These are phyloP conservation scores for Procavia capensis DNA, from an alignment of 2,113 vertebrate genomes.

Conservation along the genomic window DNA sequence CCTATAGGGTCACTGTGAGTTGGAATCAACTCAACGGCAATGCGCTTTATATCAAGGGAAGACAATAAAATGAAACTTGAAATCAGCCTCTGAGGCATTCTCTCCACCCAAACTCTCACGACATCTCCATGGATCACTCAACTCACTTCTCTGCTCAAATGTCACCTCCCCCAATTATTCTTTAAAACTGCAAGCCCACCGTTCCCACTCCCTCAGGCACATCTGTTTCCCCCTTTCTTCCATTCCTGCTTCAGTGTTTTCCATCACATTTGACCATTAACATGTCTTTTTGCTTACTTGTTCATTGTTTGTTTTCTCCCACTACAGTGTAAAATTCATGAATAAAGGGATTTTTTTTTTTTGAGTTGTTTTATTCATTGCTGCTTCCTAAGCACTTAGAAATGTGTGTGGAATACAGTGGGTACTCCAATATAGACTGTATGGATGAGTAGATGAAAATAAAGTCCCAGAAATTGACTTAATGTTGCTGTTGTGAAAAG, in stretches of 20 bases:
- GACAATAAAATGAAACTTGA: slow-evolving; percentile 43
- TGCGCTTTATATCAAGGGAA: too few species aligned
- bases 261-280: background rate
- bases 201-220: background rate
- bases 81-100: background rate
- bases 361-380: background rate
- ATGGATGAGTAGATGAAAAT: background rate
- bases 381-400: background rate
- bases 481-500: background rate
- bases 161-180: background rate
- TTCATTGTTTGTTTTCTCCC: background rate
- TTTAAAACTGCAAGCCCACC: background rate
- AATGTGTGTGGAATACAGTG: background rate
- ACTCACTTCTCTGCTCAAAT: background rate
- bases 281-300: background rate
- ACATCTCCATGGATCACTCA: background rate
- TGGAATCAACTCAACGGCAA: too few species aligned
- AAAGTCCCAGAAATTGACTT: background rate
- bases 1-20: too few species aligned
- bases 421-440: background rate
- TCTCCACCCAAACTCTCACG: background rate
- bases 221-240: background rate
- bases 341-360: background rate
- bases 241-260: background rate
- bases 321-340: background rate